Conservation (phyloP, 2,113 vertebrate species). For the Ammospiza nelsoni region DNA sequence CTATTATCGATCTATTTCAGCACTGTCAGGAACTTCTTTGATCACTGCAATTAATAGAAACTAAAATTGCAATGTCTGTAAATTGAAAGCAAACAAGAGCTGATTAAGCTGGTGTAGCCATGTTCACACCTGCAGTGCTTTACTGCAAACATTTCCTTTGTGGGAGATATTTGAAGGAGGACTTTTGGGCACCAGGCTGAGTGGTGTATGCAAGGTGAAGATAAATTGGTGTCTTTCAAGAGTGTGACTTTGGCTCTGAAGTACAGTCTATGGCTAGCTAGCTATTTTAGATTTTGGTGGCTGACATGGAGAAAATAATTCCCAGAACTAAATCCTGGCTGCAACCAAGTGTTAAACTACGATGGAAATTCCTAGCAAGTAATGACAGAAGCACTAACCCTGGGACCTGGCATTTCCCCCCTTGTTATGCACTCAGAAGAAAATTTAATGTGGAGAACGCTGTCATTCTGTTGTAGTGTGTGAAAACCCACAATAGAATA, state of each 20-base stretch:
- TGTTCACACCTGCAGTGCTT: neutral
- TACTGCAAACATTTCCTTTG: neutral
- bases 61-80: neutral
- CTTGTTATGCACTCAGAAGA: neutral
- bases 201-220: neutral
- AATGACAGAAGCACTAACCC: neutral
- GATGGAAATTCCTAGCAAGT: neutral
- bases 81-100: neutral
- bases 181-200: neutral
- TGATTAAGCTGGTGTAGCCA: neutral
- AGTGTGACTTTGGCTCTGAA: neutral
- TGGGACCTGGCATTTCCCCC: neutral
- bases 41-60: neutral
- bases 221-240: neutral
- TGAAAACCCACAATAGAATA: neutral
- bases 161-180: neutral
- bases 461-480: neutral
- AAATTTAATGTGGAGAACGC: neutral
- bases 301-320: neutral
- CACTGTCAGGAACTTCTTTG: neutral
- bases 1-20: neutral
- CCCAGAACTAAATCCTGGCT: neutral
- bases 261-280: neutral
- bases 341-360: neutral
- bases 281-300: neutral